phyloP scores from a whole-genome alignment of 2,113 vertebrate species.

The Neotoma lepida region DNA sequence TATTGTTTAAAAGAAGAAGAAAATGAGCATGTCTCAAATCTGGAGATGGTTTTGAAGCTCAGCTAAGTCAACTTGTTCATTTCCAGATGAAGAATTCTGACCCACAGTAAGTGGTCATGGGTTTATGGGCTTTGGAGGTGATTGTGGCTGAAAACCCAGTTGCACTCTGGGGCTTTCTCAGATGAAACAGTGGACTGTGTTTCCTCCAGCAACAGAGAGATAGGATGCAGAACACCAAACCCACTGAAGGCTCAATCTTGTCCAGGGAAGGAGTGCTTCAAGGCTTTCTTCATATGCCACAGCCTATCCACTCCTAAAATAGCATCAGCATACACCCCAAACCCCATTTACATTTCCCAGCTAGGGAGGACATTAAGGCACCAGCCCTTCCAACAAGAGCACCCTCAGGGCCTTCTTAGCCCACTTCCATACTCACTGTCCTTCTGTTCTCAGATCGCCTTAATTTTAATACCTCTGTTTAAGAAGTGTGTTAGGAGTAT shows the following conservation, averaged over 20 bases:
- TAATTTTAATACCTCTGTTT: constrained; percentile 19
- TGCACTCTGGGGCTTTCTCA: too few relatives aligned
- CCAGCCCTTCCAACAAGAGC: rapidly evolving
- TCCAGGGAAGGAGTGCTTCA: not conserved
- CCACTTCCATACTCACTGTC: not conserved
- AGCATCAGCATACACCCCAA: too few relatives aligned
- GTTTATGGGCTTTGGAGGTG: not conserved
- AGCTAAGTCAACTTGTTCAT: not conserved
- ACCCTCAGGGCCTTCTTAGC: not conserved
- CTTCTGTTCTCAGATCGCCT: not conserved
- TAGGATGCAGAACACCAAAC: not conserved
- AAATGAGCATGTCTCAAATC: not conserved
- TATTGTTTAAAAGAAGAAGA: not conserved
- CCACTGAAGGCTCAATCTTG: too few relatives aligned
- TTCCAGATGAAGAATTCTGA: not conserved
- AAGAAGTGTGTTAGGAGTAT: not conserved
- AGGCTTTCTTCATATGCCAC: not conserved
- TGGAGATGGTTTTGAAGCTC: not conserved
- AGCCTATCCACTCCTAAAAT: not conserved
- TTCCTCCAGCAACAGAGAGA: not conserved
- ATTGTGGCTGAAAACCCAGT: not conserved
- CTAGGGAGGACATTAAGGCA: not conserved
- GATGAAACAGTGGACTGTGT: not conserved
- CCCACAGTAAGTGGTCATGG: too few relatives aligned
- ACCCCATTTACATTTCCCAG: not conserved